Base-by-base conservation (phyloP, 2,888 invertebrate genomes). In the Odiellus spinosus region DNA sequence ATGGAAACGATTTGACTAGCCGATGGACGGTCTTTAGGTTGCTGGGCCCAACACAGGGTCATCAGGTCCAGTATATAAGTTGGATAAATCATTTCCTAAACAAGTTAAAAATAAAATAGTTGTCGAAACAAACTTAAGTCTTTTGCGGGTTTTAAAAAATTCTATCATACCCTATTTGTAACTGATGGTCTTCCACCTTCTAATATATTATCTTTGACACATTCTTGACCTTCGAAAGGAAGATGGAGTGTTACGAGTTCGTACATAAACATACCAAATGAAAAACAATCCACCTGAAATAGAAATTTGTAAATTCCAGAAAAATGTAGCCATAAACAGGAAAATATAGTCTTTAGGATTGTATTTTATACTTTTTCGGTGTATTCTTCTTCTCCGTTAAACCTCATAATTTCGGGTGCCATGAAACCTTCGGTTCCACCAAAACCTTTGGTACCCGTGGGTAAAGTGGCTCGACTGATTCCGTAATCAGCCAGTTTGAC, bases 371-470 rank as follows among this genome's bases (percentile, higher is more conserved):
- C 84, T 74, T 96, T 96, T 62, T 95, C 93, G 0, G 93, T 96
- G 59, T 98, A 98, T 59, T 95, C 93, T 64, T 95, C 93, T 64
- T 96, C 96, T 0, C 98, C 98, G 64, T 95, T 96, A 66, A 90
- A 93, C 42, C 88, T 75, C 73, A 96, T 87, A 55, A 98, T 96
- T 72, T 98, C 96, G 0, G 96, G 98, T 2, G 96, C 98, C 87
- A 98, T 98, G 65, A 95, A 98, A 0, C 96, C 96, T 67, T 93
- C 91, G 0, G 98, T 98, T 2, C 98, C 96, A 1, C 95, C 96
- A 69, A 95, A 96, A 0, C 98, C 96, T 64, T 91, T 93, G 0
- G 88, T 84, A 1, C 90, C 88, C 1, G 85, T 85, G 0, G 90
- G 87, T 8, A 88, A 74, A 2, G 82, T 87, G 54, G 82, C 72